Evolutionary conservation across 2,888 invertebrate genomes (phyloP).

Genomic region (Hyposoter didymator): DNA sequence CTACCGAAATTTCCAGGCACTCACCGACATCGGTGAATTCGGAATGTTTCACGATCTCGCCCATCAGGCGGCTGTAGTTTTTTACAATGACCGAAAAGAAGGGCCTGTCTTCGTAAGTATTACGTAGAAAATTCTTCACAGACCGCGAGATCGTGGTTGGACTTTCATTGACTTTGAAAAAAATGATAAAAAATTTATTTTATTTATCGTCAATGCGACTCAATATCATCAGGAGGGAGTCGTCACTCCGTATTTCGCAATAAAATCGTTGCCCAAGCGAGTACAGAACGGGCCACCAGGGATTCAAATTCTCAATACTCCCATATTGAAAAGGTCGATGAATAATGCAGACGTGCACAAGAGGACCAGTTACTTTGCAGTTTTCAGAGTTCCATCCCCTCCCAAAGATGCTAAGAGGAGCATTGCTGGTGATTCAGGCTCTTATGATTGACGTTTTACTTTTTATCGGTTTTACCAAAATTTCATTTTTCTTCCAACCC

Average conservation of each 20-base stretch:
- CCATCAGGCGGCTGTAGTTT: constrained; percentile 31
- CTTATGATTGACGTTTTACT: not conserved
- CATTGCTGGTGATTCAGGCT: not conserved
- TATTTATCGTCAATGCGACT: not conserved
- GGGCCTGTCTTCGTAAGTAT: constrained; percentile 18
- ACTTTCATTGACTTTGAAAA: not conserved
- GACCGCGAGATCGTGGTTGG: not conserved
- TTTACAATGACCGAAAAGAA: constrained; percentile 1
- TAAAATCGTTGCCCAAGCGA: constrained; percentile 42
- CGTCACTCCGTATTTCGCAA: not conserved
- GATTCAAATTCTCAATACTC: not conserved
- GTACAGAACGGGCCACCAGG: not conserved
- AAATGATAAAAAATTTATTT: not conserved
- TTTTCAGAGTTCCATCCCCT: not conserved
- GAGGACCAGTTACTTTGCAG: not conserved
- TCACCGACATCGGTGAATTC: constrained; percentile 17
- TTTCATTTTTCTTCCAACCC: not conserved
- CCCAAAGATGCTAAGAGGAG: not conserved
- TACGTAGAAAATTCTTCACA: not conserved
- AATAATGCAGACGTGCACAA: not conserved
- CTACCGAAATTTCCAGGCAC: constrained; percentile 8
- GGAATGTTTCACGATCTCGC: constrained; percentile 24
- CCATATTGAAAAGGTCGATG: not conserved
- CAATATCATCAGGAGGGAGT: constrained; percentile 18
- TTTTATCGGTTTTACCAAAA: not conserved